A percentile compares a stretch with the other conserved stretches of the same genome.
These are phyloP conservation scores for Epinephelus malabaricus DNA, from an alignment of 2,797 vertebrate genomes.

Conservation along the genomic window DNA sequence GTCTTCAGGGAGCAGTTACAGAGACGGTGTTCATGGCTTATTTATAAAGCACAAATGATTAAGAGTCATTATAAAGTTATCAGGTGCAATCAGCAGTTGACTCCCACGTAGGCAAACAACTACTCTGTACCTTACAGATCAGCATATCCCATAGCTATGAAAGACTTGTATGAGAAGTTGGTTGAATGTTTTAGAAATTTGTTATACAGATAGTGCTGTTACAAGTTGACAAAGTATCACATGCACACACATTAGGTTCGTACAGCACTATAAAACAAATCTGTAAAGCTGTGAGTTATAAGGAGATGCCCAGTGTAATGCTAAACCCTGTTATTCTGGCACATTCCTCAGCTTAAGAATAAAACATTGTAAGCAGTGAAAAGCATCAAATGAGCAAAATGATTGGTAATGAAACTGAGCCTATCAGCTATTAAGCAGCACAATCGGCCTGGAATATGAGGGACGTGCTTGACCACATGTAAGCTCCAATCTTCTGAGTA, in stretches of 20 bases:
- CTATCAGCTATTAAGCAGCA: constrained; percentile 22
- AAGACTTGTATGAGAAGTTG: background rate
- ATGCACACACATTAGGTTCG: constrained; percentile 20
- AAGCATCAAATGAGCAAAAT: constrained; percentile 26
- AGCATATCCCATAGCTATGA: background rate
- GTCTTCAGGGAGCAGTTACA: background rate
- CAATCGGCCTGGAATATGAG: constrained; percentile 19
- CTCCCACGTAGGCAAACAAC: background rate
- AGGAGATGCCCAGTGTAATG: background rate
- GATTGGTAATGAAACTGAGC: constrained; percentile 16
- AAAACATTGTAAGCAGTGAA: constrained; percentile 23
- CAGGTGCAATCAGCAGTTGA: background rate
- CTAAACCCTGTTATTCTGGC: background rate
- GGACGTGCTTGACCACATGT: constrained; percentile 23
- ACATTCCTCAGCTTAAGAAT: constrained; percentile 23
- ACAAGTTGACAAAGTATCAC: constrained; percentile 24
- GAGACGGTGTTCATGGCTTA: background rate
- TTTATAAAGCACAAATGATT: constrained; percentile 26
- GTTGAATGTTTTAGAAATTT: background rate
- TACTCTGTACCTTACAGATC: background rate
- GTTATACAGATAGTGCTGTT: background rate
- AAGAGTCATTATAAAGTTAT: background rate
- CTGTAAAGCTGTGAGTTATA: constrained; percentile 13
- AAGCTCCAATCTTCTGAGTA: constrained; percentile 31
- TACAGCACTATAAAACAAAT: constrained; percentile 15